These are phyloP conservation scores for Chaetorhynchus papuensis DNA, from an alignment of 2,113 vertebrate genomes.

Conservation along the genomic window DNA sequence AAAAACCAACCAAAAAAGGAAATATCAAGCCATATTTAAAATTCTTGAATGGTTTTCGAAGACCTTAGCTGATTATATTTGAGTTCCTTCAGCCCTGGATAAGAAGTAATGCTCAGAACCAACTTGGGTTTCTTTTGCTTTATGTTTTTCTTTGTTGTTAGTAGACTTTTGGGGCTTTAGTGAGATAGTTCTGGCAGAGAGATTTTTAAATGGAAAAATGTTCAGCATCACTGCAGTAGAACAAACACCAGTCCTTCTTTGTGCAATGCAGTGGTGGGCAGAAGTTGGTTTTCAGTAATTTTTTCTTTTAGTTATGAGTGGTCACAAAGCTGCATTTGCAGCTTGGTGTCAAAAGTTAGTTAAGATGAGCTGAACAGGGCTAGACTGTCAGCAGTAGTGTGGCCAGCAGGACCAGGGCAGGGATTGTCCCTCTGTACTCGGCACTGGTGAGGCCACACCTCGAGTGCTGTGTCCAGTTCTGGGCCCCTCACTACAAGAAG, in stretches of 20 bases:
- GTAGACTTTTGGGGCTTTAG: background rate
- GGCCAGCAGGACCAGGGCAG: background rate
- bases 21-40: background rate
- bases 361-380: background rate
- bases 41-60: background rate
- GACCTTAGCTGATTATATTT: background rate
- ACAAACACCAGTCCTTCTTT: background rate
- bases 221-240: background rate
- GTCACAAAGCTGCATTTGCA: background rate
- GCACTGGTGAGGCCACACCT: background rate
- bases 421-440: accelerated
- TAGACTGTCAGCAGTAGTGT: accelerated
- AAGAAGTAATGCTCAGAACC: background rate
- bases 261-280: background rate
- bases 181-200: background rate
- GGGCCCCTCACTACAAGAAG: background rate
- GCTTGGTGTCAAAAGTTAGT: background rate
- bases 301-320: background rate
- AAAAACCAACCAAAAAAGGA: background rate
- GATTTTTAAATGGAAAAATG: background rate
- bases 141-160: background rate
- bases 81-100: background rate
- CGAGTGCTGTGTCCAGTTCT: accelerated
- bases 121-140: background rate
- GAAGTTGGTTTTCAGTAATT: background rate